Conservation (phyloP, 2,888 invertebrate genomes). For the Pseudolycoriella hygida region DNA sequence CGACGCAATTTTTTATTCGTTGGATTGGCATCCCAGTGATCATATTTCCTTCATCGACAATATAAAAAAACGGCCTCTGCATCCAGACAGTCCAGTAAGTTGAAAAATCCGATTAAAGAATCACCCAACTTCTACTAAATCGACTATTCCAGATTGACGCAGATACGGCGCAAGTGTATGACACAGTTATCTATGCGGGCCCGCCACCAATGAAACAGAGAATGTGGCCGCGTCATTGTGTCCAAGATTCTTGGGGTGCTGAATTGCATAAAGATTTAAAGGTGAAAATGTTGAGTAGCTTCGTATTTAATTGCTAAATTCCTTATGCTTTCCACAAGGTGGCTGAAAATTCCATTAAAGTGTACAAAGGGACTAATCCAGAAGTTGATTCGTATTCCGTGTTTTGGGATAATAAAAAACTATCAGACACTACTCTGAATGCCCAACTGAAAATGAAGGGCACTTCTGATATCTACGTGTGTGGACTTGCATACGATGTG, state of each 20-base stretch:
- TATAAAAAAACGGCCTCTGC: slow-evolving; percentile 54
- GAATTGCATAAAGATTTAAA: slow-evolving; percentile 80
- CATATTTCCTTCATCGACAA: slow-evolving; percentile 96
- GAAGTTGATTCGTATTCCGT: slow-evolving; percentile 96
- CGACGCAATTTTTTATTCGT: slow-evolving; percentile 78
- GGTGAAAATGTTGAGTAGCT: too few species aligned
- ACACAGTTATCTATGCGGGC: slow-evolving; percentile 84
- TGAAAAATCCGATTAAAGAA: not conserved
- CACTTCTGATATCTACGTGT: slow-evolving; percentile 84
- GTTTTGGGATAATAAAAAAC: slow-evolving; percentile 94
- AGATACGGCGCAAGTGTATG: slow-evolving; percentile 65
- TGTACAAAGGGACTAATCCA: slow-evolving; percentile 84
- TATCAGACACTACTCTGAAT: slow-evolving; percentile 70
- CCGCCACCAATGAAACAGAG: slow-evolving; percentile 73
- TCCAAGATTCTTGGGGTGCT: slow-evolving; percentile 89
- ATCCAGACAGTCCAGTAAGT: slow-evolving; percentile 50
- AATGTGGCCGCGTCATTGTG: slow-evolving; percentile 92
- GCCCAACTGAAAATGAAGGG: slow-evolving; percentile 60
- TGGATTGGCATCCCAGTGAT: slow-evolving; percentile 94
- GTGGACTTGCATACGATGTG: slow-evolving; percentile 88
- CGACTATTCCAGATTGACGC: slow-evolving; percentile 37
- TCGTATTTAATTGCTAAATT: slow-evolving; percentile 2
- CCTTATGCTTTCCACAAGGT: too few species aligned
- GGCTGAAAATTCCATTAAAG: slow-evolving; percentile 55
- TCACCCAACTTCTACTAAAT: not conserved